Evolutionary conservation across 2,797 vertebrate genomes (phyloP).

Genomic region (Argya squamiceps): DNA sequence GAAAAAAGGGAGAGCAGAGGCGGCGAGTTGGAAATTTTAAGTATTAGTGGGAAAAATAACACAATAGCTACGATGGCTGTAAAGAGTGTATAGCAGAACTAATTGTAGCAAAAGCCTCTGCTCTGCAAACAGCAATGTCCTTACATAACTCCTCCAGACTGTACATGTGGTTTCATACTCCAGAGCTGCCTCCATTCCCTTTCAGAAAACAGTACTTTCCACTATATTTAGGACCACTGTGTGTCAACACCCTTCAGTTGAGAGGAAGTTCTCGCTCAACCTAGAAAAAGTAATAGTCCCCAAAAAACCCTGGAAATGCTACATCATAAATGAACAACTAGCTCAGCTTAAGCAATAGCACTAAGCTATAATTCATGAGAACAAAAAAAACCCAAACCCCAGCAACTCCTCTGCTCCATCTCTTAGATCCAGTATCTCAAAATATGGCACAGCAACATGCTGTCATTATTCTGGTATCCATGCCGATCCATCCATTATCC

Average conservation of each 20-base stretch:
- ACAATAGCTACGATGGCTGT: not conserved
- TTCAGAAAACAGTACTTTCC: conserved; percentile 18
- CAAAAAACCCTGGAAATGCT: not conserved
- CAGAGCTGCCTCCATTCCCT: conserved; percentile 25
- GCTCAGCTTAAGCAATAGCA: not conserved
- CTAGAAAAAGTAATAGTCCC: conserved; percentile 18
- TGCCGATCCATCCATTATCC: not conserved
- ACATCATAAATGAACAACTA: not conserved
- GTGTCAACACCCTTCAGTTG: conserved; percentile 21
- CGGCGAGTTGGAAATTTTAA: not conserved
- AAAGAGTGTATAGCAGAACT: not conserved
- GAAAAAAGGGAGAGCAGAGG: not conserved
- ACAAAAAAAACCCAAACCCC: not conserved
- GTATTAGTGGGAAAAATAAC: not conserved
- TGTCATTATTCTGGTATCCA: not conserved
- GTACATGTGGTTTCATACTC: not conserved
- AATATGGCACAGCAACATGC: not conserved
- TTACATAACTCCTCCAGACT: conserved; percentile 18
- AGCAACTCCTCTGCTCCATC: not conserved
- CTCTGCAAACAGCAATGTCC: conserved; percentile 11
- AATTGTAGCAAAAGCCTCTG: conserved; percentile 1
- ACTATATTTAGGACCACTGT: conserved; percentile 48
- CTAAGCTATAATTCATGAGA: not conserved
- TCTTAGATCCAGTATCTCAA: not conserved
- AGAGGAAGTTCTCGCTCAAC: conserved; percentile 28